Base-by-base conservation (phyloP, 2,888 invertebrate species). In the Crioceris asparagi region DNA sequence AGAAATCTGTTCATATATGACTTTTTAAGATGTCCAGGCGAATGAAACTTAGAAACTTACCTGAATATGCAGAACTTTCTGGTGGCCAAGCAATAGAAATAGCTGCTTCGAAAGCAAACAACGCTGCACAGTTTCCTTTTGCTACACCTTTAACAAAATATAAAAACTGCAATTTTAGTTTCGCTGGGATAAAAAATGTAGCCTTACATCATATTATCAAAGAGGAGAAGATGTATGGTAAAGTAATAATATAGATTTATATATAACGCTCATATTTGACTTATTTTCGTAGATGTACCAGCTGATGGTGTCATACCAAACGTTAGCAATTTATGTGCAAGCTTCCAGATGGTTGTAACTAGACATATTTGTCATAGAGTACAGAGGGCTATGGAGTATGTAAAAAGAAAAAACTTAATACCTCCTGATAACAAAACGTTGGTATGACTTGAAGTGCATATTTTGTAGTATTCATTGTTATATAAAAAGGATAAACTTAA, bases 161-260 rank as follows among this genome's bases (percentile, higher is more conserved):
- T 37, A 74, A 71, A 55, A 78, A 91, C 60, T 96, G 96, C 58
- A 83, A 87, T 63, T 96, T 96, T 59, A 92, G 91, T 63, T 87
- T 93, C 61, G 71, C 88, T 46, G 94, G 94, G 1, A 58, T 87
- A 2, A 82, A 82, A 57, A 79, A 77, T 57, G 72, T 69, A 35
- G 66, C 76, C 6, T 54, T 66, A 17, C 60, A 64, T 2, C 66
- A 74, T 40, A 70, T 85, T 26, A 45, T 62, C 2, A 51, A 55
- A 26, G 74, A 77, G 54, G 87, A 88, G 61, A 50, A 48, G 18
- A 61, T 70, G 48, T 67, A 76, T 59, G 62, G 69, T 64, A 53
- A n/a, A n/a, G n/a, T n/a, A n/a, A n/a, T n/a, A n/a, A n/a, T n/a
- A n/a, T n/a, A n/a, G n/a, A n/a, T n/a, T n/a, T n/a, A n/a, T n/a